Evolutionary conservation across 2,888 invertebrate genomes (phyloP).

Genomic region (Choreutis nemorana): DNA sequence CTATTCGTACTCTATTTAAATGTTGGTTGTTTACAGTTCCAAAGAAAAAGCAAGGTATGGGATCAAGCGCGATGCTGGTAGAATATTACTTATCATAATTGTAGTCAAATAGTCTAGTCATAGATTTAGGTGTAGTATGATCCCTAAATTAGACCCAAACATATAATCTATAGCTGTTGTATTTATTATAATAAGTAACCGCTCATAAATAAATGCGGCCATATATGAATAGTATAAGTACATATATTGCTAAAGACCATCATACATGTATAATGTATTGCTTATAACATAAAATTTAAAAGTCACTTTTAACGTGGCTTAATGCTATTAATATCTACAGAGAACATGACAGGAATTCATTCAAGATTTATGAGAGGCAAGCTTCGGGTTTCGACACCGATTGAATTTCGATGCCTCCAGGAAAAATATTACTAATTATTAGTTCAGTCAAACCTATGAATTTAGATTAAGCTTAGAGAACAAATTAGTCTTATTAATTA

Average conservation of each 20-base stretch:
- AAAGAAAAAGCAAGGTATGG: constrained; percentile 78
- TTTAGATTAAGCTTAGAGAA: too few species aligned
- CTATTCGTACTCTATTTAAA: constrained; percentile 60
- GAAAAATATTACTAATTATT: constrained; percentile 12
- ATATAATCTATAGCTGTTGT: constrained; percentile 28
- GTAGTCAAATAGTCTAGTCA: constrained; percentile 55
- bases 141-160: constrained; percentile 16
- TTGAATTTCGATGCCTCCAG: constrained; percentile 26
- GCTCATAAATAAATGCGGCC: too few species aligned
- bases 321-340: constrained; percentile 1
- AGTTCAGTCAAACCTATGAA: too few species aligned
- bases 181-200: too few species aligned
- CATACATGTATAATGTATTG: too few species aligned
- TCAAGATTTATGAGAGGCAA: constrained; percentile 26
- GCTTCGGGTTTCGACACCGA: constrained; percentile 27
- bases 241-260: too few species aligned
- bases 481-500: too few species aligned
- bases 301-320: constrained; percentile 50
- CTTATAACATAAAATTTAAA: too few species aligned
- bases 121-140: constrained; percentile 47
- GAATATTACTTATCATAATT: constrained; percentile 64
- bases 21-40: constrained; percentile 82
- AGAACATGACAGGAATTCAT: constrained; percentile 10
- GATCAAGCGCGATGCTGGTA: constrained; percentile 66
- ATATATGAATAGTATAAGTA: too few species aligned